A percentile compares a stretch with the other conserved stretches of the same genome.
These are phyloP conservation scores for Sphaerophoria rueppellii DNA, from an alignment of 2,888 invertebrate species.

Conservation along the genomic window DNA sequence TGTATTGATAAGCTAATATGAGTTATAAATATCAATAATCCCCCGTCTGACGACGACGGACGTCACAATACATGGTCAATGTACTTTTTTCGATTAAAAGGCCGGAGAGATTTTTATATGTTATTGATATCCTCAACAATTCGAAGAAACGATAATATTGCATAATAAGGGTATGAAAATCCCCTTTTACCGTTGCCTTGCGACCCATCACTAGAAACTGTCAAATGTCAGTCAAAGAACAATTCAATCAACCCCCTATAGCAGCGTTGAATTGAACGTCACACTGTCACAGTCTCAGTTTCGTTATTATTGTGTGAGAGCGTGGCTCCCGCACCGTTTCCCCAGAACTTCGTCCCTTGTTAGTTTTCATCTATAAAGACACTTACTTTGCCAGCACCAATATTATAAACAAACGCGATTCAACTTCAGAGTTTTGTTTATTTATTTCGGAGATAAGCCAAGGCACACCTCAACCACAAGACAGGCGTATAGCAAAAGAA, in stretches of 20 bases:
- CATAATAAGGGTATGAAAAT: conserved; percentile 45
- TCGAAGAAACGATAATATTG: conserved; percentile 54
- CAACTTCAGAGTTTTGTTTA: background rate
- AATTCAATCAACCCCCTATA: conserved; percentile 54
- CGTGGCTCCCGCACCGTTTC: too few species aligned
- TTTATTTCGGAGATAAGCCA: background rate
- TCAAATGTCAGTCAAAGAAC: conserved; percentile 70
- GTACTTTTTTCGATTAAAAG: conserved; percentile 11
- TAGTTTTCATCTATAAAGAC: background rate
- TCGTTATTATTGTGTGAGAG: background rate
- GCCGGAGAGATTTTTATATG: conserved; percentile 29
- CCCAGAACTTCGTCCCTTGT: too few species aligned
- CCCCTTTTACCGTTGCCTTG: conserved; percentile 20
- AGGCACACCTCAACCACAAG: background rate
- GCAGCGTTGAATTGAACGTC: background rate
- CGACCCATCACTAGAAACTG: conserved; percentile 61
- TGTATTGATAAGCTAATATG: background rate
- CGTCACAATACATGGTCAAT: conserved; percentile 40
- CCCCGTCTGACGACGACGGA: conserved; percentile 51
- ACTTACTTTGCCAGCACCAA: background rate
- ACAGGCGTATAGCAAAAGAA: too few species aligned
- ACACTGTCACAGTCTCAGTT: background rate
- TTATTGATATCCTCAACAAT: conserved; percentile 47
- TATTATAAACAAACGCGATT: background rate
- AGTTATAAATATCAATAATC: conserved; percentile 43